These are phyloP conservation scores for Etheostoma nigrum DNA, from an alignment of 2,797 vertebrate species.

Conservation along the genomic window DNA sequence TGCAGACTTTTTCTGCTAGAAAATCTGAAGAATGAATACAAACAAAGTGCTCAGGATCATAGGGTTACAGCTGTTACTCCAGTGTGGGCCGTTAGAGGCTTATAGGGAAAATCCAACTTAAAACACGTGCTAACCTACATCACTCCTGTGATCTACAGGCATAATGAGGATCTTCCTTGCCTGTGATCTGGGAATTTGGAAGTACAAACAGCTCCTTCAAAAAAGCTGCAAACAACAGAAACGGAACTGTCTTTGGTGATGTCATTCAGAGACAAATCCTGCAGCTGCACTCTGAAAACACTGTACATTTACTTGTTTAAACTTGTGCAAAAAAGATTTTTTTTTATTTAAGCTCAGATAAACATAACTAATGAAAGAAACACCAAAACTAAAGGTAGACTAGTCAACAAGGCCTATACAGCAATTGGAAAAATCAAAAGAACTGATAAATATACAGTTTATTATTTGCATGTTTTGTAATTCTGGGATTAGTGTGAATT, in stretches of 20 bases:
- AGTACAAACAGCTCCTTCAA: slow-evolving; percentile 22
- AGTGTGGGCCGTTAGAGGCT: slow-evolving; percentile 44
- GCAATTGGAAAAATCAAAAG: neutral
- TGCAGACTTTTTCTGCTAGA: slow-evolving; percentile 28
- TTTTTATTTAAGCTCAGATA: too few species aligned
- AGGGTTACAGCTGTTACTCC: slow-evolving; percentile 49
- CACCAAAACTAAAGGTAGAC: neutral
- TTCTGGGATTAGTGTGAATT: neutral
- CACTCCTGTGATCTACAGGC: slow-evolving; percentile 46
- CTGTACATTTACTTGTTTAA: neutral
- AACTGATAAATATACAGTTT: neutral
- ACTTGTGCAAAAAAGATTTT: neutral
- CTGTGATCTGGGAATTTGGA: slow-evolving; percentile 41
- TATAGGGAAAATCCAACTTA: slow-evolving; percentile 53
- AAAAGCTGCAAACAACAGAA: slow-evolving; percentile 23
- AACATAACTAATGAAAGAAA: neutral
- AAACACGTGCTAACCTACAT: slow-evolving; percentile 41
- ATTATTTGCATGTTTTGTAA: neutral
- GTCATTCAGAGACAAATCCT: slow-evolving; percentile 44
- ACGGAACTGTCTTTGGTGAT: slow-evolving; percentile 19
- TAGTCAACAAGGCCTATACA: neutral
- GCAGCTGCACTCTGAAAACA: slow-evolving; percentile 41
- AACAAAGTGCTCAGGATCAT: slow-evolving; percentile 47
- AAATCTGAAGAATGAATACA: slow-evolving; percentile 27
- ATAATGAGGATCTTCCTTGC: slow-evolving; percentile 40